phyloP scores from a whole-genome alignment of 2,888 invertebrate species.

The Ormyrus pomaceus region DNA sequence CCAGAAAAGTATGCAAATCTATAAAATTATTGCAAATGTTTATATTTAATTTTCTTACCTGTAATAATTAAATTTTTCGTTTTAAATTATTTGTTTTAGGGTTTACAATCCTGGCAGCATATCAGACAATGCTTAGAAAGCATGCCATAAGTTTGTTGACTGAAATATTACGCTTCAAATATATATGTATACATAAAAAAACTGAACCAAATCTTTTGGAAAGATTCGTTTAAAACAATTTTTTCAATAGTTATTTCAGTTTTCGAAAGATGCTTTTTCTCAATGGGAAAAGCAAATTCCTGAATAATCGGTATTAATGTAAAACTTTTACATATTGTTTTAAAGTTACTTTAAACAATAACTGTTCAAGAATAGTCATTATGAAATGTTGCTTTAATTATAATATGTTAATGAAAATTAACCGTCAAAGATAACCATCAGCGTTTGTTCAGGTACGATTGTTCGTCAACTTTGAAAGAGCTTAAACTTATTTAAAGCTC shows the following conservation, averaged over 20 bases:
- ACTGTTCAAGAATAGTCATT: slow-evolving; percentile 10
- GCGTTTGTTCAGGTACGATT: slow-evolving; percentile 1
- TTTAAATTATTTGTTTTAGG: slow-evolving; percentile 76
- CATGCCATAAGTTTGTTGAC: slow-evolving; percentile 78
- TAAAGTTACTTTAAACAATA: slow-evolving; percentile 14
- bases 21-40: slow-evolving; percentile 6
- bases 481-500: slow-evolving; percentile 3
- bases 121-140: slow-evolving; percentile 85
- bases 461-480: neutral
- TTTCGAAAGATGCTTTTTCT: slow-evolving; percentile 6
- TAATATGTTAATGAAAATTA: neutral
- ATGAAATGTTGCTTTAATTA: neutral
- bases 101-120: slow-evolving; percentile 86
- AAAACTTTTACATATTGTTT: slow-evolving; percentile 18
- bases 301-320: slow-evolving; percentile 11
- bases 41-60: neutral
- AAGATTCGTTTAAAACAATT: slow-evolving; percentile 12
- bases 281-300: slow-evolving; percentile 20
- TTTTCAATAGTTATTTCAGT: neutral
- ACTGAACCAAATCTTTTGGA: slow-evolving; percentile 9
- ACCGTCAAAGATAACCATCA: neutral
- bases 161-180: slow-evolving; percentile 9
- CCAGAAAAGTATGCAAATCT: slow-evolving; percentile 80
- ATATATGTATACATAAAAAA: neutral
- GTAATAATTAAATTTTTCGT: neutral